Conservation (phyloP, 1,140 invertebrate species). For the Drosophila lacteicornis region DNA sequence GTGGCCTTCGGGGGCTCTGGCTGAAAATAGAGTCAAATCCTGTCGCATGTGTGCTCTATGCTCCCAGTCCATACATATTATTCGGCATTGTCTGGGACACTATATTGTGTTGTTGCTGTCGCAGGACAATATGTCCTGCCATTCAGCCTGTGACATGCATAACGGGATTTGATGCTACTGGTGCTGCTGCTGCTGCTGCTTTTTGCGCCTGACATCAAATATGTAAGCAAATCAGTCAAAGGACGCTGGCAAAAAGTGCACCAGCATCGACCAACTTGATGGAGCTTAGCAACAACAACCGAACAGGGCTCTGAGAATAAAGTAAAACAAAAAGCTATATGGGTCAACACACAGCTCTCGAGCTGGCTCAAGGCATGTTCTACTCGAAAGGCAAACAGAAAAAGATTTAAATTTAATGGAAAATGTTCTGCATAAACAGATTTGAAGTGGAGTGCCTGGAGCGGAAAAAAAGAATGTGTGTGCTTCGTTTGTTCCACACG, state of each 20-base stretch:
- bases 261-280: slow-evolving; percentile 38
- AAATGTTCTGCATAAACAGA: slow-evolving; percentile 46
- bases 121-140: slow-evolving; percentile 35
- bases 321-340: slow-evolving; percentile 37
- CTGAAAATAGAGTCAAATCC: slow-evolving; percentile 26
- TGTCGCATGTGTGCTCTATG: slow-evolving; percentile 2
- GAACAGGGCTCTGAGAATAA: slow-evolving; percentile 5
- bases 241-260: slow-evolving; percentile 46
- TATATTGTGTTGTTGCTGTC: slow-evolving; percentile 15
- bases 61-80: slow-evolving; percentile 34
- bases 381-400: slow-evolving; percentile 28
- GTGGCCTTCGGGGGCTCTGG: not conserved
- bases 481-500: not conserved
- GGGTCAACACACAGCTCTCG: slow-evolving; percentile 31
- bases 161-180: slow-evolving; percentile 60
- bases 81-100: slow-evolving; percentile 44
- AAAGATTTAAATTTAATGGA: slow-evolving; percentile 48
- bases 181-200: slow-evolving; percentile 17
- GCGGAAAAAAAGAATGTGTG: slow-evolving; percentile 2
- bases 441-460: slow-evolving; percentile 18
- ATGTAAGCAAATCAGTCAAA: slow-evolving; percentile 68
- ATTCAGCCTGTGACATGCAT: slow-evolving; percentile 57
- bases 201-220: slow-evolving; percentile 54
- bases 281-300: slow-evolving; percentile 36
- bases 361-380: slow-evolving; percentile 31